A percentile compares a stretch with the other conserved stretches of the same genome.
Conservation (phyloP, 2,888 invertebrate genomes). For the Belgica antarctica region DNA sequence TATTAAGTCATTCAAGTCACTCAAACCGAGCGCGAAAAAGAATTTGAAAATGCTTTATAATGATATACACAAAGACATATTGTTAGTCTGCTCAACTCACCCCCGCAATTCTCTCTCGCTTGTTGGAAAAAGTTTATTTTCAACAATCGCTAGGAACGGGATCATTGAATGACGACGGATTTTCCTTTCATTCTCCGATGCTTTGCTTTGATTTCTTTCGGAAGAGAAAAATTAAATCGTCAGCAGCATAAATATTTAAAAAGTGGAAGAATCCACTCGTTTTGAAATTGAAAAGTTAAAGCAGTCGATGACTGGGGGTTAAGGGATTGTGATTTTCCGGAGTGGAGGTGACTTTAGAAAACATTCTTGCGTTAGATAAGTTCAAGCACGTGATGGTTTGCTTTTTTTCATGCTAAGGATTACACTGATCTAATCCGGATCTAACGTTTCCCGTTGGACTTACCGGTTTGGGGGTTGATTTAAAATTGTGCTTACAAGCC, state of each 20-base stretch:
- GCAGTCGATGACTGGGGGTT: background rate
- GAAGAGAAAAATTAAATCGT: conserved; percentile 3
- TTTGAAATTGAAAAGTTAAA: background rate
- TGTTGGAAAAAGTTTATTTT: background rate
- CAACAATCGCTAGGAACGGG: background rate
- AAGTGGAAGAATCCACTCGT: background rate
- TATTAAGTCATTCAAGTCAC: conserved; percentile 37
- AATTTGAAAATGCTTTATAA: conserved; percentile 27
- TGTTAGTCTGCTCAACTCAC: background rate
- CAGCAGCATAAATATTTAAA: conserved; percentile 12
- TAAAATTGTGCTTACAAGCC: no score
- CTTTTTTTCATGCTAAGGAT: background rate
- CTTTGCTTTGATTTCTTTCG: background rate
- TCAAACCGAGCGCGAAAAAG: conserved; percentile 13
- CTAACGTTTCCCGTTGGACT: no score
- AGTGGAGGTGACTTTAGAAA: background rate
- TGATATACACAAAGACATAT: conserved; percentile 23
- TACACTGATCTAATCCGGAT: no score
- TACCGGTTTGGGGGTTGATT: no score
- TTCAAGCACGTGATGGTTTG: background rate
- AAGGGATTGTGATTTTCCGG: background rate
- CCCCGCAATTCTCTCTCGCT: background rate
- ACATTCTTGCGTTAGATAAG: background rate
- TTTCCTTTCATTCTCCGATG: background rate
- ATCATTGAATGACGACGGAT: conserved; percentile 25